A percentile compares a stretch with the other conserved stretches of the same genome.
Conservation (phyloP, 2,888 invertebrate species). For the Rhogogaster chlorosoma region DNA sequence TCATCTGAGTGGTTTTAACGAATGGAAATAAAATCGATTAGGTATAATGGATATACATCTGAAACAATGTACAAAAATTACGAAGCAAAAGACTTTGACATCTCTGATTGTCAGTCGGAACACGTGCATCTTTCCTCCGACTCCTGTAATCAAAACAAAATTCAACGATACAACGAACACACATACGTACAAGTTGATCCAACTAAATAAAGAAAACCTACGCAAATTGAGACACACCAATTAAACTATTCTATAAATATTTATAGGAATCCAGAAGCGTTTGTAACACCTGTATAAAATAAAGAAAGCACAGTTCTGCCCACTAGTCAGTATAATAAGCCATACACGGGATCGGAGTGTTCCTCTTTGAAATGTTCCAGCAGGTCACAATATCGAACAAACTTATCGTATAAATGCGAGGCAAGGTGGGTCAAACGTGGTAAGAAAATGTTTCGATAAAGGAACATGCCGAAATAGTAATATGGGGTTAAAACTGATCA, state of each 20-base stretch:
- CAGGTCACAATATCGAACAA: constrained; percentile 65
- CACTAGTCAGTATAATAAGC: constrained; percentile 61
- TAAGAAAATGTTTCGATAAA: constrained; percentile 5
- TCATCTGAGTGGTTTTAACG: not conserved
- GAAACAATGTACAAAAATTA: not conserved
- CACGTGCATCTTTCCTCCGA: not conserved
- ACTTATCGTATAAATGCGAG: not conserved
- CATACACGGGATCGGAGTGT: constrained; percentile 58
- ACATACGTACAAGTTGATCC: not conserved
- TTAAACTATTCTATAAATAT: constrained; percentile 19
- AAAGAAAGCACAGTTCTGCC: constrained; percentile 61
- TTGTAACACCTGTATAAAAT: constrained; percentile 55
- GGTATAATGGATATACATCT: not conserved
- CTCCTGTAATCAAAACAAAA: constrained; percentile 1
- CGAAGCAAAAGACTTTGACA: not conserved
- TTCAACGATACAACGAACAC: constrained; percentile 18
- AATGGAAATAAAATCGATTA: not conserved
- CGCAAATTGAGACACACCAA: constrained; percentile 22
- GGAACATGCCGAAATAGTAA: constrained; percentile 27
- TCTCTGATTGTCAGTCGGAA: not conserved
- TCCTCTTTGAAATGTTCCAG: constrained; percentile 66
- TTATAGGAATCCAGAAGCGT: not conserved
- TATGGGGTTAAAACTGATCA: constrained; percentile 15
- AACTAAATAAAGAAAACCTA: not conserved
- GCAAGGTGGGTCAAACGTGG: not conserved